Evolutionary conservation across 2,113 vertebrate species (phyloP).

Genomic region (Furnarius figulus): DNA sequence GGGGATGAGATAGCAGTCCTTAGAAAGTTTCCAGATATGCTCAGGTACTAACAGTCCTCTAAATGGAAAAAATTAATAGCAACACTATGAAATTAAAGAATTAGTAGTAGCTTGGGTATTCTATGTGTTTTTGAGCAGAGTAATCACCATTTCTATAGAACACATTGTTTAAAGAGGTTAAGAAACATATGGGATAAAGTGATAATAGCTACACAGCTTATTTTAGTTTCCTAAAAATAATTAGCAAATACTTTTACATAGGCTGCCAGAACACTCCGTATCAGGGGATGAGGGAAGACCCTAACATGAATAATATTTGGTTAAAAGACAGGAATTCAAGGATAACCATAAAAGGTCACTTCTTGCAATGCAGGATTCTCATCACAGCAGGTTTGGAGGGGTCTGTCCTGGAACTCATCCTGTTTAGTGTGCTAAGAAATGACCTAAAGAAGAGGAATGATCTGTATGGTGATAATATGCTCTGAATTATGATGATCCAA

Average conservation of each 20-base stretch:
- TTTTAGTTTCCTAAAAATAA: background rate
- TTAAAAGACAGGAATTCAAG: background rate
- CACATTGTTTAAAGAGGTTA: background rate
- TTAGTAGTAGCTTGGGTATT: background rate
- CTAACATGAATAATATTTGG: background rate
- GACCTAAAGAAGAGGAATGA: background rate
- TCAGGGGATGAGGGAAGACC: background rate
- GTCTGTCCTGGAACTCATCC: background rate
- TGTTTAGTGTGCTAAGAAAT: background rate
- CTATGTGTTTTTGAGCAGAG: background rate
- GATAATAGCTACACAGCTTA: background rate
- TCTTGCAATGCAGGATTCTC: background rate
- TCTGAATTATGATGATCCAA: background rate
- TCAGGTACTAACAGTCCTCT: background rate
- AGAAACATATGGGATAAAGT: background rate
- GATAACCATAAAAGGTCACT: background rate
- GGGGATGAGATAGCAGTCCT: background rate
- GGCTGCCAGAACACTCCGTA: background rate
- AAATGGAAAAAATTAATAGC: background rate
- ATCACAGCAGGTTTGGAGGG: background rate
- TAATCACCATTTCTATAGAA: background rate
- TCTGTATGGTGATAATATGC: background rate
- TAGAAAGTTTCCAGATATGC: background rate
- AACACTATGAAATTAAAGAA: background rate
- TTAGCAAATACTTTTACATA: background rate